Evolutionary conservation across 2,113 vertebrate species (phyloP), one percentile per base, ranked within the genome.

Genomic region (Gnathonemus longibarbis): DNA sequence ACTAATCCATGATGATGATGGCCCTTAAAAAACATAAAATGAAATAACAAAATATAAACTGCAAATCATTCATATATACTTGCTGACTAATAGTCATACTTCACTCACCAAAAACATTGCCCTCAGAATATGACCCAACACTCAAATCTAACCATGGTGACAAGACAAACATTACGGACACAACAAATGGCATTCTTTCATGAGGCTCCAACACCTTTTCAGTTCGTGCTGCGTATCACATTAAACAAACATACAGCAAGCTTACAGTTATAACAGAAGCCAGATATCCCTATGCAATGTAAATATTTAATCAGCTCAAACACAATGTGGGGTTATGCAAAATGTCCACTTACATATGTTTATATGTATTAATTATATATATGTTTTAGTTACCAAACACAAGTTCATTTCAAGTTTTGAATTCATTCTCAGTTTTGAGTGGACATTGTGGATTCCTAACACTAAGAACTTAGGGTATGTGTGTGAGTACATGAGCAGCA

Each of bases 181-280:
- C 70, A 77, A 77, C 35, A 77, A 77, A 77, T 77, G 31, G 31
- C 27, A 35, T 74, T 77, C 27, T 77, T 77, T 77, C 31, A 77
- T 39, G 70, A 15, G 27, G 35, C 27, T 77, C 27, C 31, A 77
- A 24, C 27, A 80, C 74, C 13, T 80, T 80, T 80, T 42, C 31
- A 80, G 13, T 42, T 80, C 10, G 5, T 10, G 11, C 74, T 39
- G 74, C 1, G 35, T 17, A 42, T 42, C 35, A 42, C 74, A 80
- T 80, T 80, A 80, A 80, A 80, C 15, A 80, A 80, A 80, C 62
- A 70, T 70, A 70, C 74, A 80, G 74, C 74, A 80, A 80, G 35
- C 35, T 42, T 19, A 80, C 74, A 80, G 35, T 80, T 80, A 80
- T 39, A 80, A 80, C 74, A 80, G 1, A 42, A 80, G 35, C 74